phyloP scores from a whole-genome alignment of 2,797 vertebrate species.

The Characodon lateralis region DNA sequence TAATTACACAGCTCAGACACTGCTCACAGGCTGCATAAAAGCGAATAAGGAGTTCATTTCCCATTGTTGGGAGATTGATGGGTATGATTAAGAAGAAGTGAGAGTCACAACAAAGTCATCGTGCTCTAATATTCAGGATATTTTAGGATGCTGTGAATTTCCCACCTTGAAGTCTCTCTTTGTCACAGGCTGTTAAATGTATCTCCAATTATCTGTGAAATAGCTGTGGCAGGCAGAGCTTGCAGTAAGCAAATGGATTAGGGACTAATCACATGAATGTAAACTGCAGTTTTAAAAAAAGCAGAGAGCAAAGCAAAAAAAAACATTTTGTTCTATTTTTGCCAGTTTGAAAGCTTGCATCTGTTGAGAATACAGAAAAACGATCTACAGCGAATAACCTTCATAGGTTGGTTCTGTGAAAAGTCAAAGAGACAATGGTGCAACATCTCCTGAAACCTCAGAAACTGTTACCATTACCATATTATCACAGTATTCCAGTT shows the following conservation, averaged over 20 bases:
- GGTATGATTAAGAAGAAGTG: slow-evolving; percentile 71
- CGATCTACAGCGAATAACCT: background rate
- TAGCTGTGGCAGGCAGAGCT: slow-evolving; percentile 58
- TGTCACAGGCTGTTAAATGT: slow-evolving; percentile 78
- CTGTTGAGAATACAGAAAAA: background rate
- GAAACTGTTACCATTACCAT: slow-evolving; percentile 2
- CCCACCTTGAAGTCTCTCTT: slow-evolving; percentile 58
- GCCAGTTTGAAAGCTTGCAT: background rate
- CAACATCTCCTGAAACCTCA: background rate
- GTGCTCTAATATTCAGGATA: slow-evolving; percentile 69
- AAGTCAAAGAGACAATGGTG: background rate
- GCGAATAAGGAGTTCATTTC: slow-evolving; percentile 75
- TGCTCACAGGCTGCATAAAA: slow-evolving; percentile 81
- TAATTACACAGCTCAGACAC: slow-evolving; percentile 81
- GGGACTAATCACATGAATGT: slow-evolving; percentile 26
- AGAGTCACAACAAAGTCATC: slow-evolving; percentile 75
- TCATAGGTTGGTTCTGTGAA: too few species aligned
- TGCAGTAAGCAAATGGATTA: slow-evolving; percentile 20
- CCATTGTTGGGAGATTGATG: slow-evolving; percentile 73
- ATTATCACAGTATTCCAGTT: background rate
- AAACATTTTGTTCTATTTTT: slow-evolving; percentile 1
- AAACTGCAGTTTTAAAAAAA: slow-evolving; percentile 27
- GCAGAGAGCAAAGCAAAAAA: slow-evolving; percentile 1
- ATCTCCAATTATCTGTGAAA: slow-evolving; percentile 75
- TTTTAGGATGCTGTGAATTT: slow-evolving; percentile 71